Evolutionary conservation across 2,888 invertebrate genomes (phyloP).

Genomic region (Tetrapedia diversipes): DNA sequence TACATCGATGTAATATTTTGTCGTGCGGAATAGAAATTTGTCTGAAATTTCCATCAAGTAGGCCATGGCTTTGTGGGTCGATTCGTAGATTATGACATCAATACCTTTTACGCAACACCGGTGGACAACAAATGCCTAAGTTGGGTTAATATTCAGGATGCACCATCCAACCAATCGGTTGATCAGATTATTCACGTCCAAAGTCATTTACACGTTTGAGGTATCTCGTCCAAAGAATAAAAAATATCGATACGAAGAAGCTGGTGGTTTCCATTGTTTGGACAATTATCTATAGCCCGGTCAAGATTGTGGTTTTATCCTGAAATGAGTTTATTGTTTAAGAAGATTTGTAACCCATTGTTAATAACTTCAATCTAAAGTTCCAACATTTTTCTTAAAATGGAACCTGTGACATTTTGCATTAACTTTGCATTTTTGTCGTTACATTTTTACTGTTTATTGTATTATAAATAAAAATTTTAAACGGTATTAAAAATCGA

Average conservation of each 20-base stretch:
- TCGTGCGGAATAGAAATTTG: conserved; percentile 53
- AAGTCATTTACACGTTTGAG: conserved; percentile 30
- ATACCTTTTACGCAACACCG: conserved; percentile 57
- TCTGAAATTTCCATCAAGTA: conserved; percentile 60
- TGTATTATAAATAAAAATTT: neutral
- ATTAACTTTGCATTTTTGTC: neutral
- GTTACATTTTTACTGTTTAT: neutral
- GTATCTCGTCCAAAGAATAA: conserved; percentile 26
- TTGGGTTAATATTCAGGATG: conserved; percentile 57
- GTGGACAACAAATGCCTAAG: conserved; percentile 56
- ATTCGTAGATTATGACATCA: conserved; percentile 58
- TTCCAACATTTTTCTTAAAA: too few species aligned
- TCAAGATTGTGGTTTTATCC: neutral
- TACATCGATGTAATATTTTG: conserved; percentile 44
- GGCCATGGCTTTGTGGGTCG: conserved; percentile 60
- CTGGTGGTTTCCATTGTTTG: neutral
- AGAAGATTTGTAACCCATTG: neutral
- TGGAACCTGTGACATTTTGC: too few species aligned
- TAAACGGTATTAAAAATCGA: neutral
- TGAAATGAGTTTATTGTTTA: neutral
- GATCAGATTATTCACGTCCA: conserved; percentile 42
- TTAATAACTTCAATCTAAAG: neutral
- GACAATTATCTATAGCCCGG: neutral
- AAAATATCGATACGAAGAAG: neutral
- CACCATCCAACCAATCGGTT: conserved; percentile 38